Percentiles rank a stretch among this genome's conserved stretches.
Evolutionary conservation across 2,888 invertebrate genomes (phyloP).

Genomic region (Vesta saturnalis): DNA sequence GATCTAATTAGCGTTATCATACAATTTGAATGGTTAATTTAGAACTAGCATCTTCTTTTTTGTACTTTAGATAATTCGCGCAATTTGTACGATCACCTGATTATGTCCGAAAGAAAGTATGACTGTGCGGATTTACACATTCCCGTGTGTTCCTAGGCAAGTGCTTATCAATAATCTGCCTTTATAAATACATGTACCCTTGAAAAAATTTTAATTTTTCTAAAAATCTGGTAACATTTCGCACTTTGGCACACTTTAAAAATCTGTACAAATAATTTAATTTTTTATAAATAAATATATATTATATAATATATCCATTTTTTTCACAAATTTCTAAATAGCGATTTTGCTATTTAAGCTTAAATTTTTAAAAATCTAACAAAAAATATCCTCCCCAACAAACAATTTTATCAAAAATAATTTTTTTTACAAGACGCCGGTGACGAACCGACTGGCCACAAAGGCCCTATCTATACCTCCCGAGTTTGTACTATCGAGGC

Average conservation of each 20-base stretch:
- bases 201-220: conserved; percentile 52
- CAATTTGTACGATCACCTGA: conserved; percentile 51
- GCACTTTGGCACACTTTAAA: conserved; percentile 65
- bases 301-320: conserved; percentile 64
- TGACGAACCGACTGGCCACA: conserved; percentile 44
- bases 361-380: conserved; percentile 64
- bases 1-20: conserved; percentile 44
- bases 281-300: conserved; percentile 63
- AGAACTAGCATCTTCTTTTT: conserved; percentile 49
- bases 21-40: conserved; percentile 42
- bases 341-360: conserved; percentile 58
- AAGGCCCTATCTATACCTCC: conserved; percentile 59
- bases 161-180: conserved; percentile 53
- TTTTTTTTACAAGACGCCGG: conserved; percentile 63
- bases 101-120: conserved; percentile 46
- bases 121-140: conserved; percentile 39
- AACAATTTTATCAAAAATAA: conserved; percentile 75
- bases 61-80: conserved; percentile 50
- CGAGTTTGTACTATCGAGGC: conserved; percentile 63
- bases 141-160: conserved; percentile 51
- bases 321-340: conserved; percentile 63
- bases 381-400: conserved; percentile 68
- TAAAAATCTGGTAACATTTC: conserved; percentile 63
- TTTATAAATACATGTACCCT: conserved; percentile 63
- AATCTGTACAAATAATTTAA: conserved; percentile 65